Percentiles rank a stretch among this genome's conserved stretches.
These are phyloP conservation scores for Mesorhabditis spiculigera DNA, from an alignment of 2,888 invertebrate genomes.

Conservation along the genomic window DNA sequence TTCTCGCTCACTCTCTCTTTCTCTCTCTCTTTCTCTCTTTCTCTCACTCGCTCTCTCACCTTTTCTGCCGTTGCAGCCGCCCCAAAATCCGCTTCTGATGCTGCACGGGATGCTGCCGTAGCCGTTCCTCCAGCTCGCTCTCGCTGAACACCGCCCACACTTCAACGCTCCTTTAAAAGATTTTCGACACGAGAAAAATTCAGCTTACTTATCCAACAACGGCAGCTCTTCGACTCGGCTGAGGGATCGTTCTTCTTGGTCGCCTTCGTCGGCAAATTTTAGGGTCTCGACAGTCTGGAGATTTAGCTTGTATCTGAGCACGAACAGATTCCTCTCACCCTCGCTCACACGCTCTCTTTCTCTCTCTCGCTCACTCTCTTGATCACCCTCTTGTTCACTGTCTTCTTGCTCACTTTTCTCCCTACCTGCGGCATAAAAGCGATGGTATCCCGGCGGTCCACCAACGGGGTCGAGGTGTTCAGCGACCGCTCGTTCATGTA, in stretches of 20 bases:
- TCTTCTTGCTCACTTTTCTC: too few species aligned
- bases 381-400: too few species aligned
- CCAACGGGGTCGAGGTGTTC: constrained; percentile 19
- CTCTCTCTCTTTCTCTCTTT: too few species aligned
- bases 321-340: not conserved
- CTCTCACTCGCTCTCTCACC: too few species aligned
- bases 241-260: constrained; percentile 37
- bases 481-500: constrained; percentile 47
- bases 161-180: not conserved
- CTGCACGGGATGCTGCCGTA: not conserved
- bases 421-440: constrained; percentile 52
- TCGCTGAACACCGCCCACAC: not conserved
- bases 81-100: constrained; percentile 1
- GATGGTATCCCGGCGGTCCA: constrained; percentile 53
- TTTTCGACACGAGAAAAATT: not conserved
- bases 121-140: not conserved
- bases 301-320: not conserved
- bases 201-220: constrained; percentile 18
- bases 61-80: not conserved
- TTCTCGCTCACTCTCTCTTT: too few species aligned
- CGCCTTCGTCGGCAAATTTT: constrained; percentile 46
- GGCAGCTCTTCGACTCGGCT: constrained; percentile 32
- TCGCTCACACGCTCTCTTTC: too few species aligned
- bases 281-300: constrained; percentile 35
- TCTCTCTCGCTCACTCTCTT: too few species aligned